Percentiles rank a stretch among this genome's conserved stretches.
These are phyloP conservation scores for Crocidura indochinensis DNA, from an alignment of 2,797 vertebrate genomes.

Conservation along the genomic window DNA sequence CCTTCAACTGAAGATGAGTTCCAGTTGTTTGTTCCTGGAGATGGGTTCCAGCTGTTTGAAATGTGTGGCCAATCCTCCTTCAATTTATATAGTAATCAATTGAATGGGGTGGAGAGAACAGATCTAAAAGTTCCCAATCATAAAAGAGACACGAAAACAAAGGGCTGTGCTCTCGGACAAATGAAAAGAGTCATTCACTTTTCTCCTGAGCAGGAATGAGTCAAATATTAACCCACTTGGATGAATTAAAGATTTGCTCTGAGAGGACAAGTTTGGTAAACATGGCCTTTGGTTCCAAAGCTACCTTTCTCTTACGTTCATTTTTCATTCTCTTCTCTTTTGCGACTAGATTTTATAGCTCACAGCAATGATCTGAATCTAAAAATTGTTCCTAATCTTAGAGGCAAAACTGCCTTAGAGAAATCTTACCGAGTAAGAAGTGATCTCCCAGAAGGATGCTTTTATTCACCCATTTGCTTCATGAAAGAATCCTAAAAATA, in stretches of 20 bases:
- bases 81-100: constrained; percentile 56
- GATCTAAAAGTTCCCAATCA: neutral
- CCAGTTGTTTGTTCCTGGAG: constrained; percentile 40
- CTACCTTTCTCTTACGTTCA: neutral
- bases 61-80: neutral
- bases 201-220: neutral
- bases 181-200: constrained; percentile 70
- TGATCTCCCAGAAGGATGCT: neutral
- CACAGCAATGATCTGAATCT: neutral
- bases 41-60: constrained; percentile 14
- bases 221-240: constrained; percentile 72
- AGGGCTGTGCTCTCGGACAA: constrained; percentile 35
- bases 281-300: constrained; percentile 40
- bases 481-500: constrained; percentile 2
- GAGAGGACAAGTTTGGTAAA: constrained; percentile 42
- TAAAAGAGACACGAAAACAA: constrained; percentile 44
- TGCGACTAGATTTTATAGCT: constrained; percentile 1
- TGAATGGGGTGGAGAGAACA: neutral
- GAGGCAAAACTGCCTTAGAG: neutral
- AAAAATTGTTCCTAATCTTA: neutral
- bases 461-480: constrained; percentile 19
- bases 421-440: neutral
- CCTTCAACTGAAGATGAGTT: constrained; percentile 4
- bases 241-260: constrained; percentile 5
- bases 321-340: neutral